phyloP scores from a whole-genome alignment of 2,797 vertebrate species.

The Masticophis lateralis region DNA sequence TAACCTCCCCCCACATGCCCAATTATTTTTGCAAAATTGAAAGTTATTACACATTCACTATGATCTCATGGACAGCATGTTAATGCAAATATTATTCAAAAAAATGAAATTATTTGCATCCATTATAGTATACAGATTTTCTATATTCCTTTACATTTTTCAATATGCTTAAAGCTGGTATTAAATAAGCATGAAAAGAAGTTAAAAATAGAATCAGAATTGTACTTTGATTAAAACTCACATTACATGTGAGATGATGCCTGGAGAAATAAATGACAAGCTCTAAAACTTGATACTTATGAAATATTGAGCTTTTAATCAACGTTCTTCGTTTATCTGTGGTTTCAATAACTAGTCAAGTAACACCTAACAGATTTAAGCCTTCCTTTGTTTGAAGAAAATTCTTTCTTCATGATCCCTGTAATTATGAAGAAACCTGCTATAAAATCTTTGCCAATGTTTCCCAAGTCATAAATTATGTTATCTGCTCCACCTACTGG shows the following conservation, averaged over 20 bases:
- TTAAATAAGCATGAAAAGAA: conserved; percentile 41
- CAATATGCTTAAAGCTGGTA: not conserved
- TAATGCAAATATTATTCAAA: conserved; percentile 4
- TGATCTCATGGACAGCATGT: not conserved
- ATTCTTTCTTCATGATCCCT: conserved; percentile 54
- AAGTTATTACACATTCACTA: not conserved
- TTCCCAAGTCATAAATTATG: conserved; percentile 54
- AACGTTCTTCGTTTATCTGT: conserved; percentile 50
- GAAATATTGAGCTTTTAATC: conserved; percentile 65
- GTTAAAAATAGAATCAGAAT: conserved; percentile 51
- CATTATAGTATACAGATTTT: not conserved
- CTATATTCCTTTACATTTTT: not conserved
- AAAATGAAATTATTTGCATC: not conserved
- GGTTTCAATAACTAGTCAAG: conserved; percentile 60
- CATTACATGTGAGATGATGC: conserved; percentile 42
- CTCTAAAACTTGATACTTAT: conserved; percentile 49
- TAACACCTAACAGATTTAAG: conserved; percentile 44
- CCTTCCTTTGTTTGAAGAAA: conserved; percentile 63
- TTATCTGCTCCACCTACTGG: conserved; percentile 64
- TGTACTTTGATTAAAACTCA: conserved; percentile 58
- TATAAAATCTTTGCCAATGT: conserved; percentile 46
- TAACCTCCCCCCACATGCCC: not conserved
- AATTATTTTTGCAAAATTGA: not conserved
- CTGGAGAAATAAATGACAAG: conserved; percentile 49
- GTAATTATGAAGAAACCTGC: conserved; percentile 50